A percentile compares a stretch with the other conserved stretches of the same genome.
These are phyloP conservation scores for Drosophila lutescens DNA, from an alignment of 2,888 invertebrate species.

Conservation along the genomic window DNA sequence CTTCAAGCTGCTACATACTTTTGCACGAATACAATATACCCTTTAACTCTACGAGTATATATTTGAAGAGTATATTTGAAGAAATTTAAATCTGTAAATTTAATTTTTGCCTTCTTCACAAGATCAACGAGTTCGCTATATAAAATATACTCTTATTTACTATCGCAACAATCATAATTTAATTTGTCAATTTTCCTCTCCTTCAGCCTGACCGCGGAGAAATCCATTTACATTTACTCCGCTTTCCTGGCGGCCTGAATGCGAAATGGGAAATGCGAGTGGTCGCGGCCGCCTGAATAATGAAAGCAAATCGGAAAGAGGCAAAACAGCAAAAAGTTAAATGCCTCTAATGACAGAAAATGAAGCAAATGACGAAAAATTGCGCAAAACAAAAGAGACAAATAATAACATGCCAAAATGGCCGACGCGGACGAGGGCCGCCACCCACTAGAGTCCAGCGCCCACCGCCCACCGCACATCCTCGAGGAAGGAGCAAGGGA, in stretches of 20 bases:
- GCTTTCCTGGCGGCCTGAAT: constrained; percentile 18
- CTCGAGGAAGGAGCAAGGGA: not conserved
- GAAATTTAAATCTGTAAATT: not conserved
- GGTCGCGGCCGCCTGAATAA: constrained; percentile 62
- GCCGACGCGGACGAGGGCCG: constrained; percentile 42
- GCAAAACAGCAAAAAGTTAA: constrained; percentile 79
- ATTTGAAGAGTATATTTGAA: too few species aligned
- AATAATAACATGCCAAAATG: constrained; percentile 73
- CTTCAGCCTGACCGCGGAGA: not conserved
- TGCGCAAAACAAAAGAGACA: constrained; percentile 78
- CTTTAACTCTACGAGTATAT: too few species aligned
- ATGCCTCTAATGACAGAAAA: constrained; percentile 80
- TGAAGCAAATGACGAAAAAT: constrained; percentile 78
- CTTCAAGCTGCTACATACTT: too few species aligned
- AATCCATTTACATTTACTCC: constrained; percentile 19
- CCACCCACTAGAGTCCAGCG: constrained; percentile 32
- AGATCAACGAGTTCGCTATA: too few species aligned
- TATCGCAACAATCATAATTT: constrained; percentile 2
- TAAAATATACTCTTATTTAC: not conserved
- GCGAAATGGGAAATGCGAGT: constrained; percentile 57
- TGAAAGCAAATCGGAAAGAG: constrained; percentile 73
- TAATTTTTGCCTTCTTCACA: too few species aligned
- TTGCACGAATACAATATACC: too few species aligned
- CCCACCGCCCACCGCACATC: constrained; percentile 36
- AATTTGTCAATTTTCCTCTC: constrained; percentile 1